Percentiles rank a stretch among this genome's conserved stretches.
Conservation (phyloP, 2,113 vertebrate genomes). For the Calonectris borealis region DNA sequence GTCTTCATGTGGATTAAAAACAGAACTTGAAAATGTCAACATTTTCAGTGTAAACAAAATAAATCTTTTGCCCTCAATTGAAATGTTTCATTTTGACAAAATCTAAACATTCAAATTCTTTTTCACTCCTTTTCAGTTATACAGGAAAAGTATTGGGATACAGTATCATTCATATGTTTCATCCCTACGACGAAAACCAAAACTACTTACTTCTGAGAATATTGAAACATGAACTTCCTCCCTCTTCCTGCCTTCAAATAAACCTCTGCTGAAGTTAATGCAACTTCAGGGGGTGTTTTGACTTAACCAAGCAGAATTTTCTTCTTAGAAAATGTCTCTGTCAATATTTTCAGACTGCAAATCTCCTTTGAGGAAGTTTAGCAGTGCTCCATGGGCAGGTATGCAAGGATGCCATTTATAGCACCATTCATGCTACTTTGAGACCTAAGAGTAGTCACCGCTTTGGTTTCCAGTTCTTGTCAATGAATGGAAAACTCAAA, state of each 20-base stretch:
- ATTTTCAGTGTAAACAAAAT: conserved; percentile 35
- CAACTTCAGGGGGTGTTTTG: background rate
- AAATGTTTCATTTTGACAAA: conserved; percentile 17
- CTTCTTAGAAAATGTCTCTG: background rate
- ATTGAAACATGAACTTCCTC: background rate
- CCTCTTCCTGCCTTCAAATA: background rate
- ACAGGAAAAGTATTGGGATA: background rate
- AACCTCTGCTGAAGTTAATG: background rate
- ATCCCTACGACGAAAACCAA: background rate
- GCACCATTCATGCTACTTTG: background rate
- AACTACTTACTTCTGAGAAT: background rate
- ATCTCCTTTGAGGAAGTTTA: background rate
- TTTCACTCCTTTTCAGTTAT: background rate
- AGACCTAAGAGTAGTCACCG: background rate
- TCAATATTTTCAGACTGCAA: background rate
- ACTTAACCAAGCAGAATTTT: background rate
- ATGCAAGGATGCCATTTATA: background rate
- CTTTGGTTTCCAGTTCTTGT: background rate
- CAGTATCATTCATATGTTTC: background rate
- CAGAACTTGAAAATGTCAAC: conserved; percentile 12
- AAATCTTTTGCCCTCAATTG: background rate
- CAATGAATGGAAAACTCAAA: background rate
- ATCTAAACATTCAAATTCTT: background rate
- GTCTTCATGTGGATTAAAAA: conserved; percentile 5
- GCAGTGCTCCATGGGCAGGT: background rate